Conservation (phyloP, 1,140 invertebrate genomes). For the Eueides isabella region DNA sequence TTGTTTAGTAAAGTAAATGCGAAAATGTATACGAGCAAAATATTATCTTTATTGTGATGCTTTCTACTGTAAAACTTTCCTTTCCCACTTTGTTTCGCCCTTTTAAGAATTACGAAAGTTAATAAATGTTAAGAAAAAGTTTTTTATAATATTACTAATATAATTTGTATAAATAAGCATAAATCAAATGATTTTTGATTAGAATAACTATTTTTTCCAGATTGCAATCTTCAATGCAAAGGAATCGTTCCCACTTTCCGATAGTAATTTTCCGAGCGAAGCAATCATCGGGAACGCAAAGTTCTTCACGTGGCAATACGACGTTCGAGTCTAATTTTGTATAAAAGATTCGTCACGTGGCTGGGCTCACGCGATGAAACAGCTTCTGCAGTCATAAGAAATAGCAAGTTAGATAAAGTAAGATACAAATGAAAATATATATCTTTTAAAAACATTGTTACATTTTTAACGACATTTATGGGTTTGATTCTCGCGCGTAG, state of each 20-base stretch:
- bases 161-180: no score
- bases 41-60: background rate
- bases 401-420: background rate
- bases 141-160: no score
- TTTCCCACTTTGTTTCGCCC: no score
- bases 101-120: no score
- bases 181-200: no score
- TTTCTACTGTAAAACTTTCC: no score
- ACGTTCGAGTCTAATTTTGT: slow-evolving; percentile 33
- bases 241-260: background rate
- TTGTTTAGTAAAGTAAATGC: no score
- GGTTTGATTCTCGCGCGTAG: no score
- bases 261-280: slow-evolving; percentile 35
- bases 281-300: slow-evolving; percentile 26
- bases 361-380: slow-evolving; percentile 21
- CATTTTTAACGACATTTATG: no score
- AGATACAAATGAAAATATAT: no score
- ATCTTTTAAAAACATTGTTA: no score
- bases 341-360: slow-evolving; percentile 34
- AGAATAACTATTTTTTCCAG: background rate
- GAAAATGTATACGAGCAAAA: background rate
- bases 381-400: slow-evolving; percentile 18
- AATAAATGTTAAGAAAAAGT: no score
- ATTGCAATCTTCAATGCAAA: slow-evolving; percentile 3
- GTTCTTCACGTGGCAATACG: slow-evolving; percentile 31